Percentiles rank a stretch among this genome's conserved stretches.
Evolutionary conservation across 2,113 vertebrate species (phyloP).

Genomic region (Parus major): DNA sequence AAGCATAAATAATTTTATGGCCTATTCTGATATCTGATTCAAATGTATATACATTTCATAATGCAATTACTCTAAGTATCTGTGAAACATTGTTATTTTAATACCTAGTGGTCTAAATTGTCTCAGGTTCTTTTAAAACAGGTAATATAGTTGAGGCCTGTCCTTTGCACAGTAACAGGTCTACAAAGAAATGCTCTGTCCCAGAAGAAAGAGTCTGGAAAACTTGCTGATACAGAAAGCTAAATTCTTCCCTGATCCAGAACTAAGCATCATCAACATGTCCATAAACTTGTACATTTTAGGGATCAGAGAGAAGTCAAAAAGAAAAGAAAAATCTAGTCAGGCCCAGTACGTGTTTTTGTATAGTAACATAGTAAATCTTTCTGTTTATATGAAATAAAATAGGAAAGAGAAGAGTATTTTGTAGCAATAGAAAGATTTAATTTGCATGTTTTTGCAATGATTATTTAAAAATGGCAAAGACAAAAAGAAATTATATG

Average conservation of each 20-base stretch:
- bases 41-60: not conserved
- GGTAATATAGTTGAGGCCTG: not conserved
- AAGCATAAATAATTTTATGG: not conserved
- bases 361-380: not conserved
- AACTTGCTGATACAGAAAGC: not conserved
- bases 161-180: not conserved
- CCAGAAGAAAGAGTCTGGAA: not conserved
- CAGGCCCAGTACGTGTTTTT: not conserved
- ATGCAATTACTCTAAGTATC: not conserved
- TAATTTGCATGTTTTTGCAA: not conserved
- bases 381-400: not conserved
- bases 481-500: not conserved
- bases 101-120: not conserved
- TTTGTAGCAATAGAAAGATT: not conserved
- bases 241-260: not conserved
- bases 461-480: not conserved
- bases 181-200: not conserved
- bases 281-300: not conserved
- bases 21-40: not conserved
- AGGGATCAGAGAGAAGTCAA: not conserved
- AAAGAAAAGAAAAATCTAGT: too few species aligned
- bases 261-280: not conserved
- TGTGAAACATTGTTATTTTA: not conserved
- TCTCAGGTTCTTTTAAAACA: not conserved
- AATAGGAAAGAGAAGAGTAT: not conserved